These are phyloP conservation scores for Papilio machaon DNA, from an alignment of 1,140 invertebrate genomes.

Conservation along the genomic window DNA sequence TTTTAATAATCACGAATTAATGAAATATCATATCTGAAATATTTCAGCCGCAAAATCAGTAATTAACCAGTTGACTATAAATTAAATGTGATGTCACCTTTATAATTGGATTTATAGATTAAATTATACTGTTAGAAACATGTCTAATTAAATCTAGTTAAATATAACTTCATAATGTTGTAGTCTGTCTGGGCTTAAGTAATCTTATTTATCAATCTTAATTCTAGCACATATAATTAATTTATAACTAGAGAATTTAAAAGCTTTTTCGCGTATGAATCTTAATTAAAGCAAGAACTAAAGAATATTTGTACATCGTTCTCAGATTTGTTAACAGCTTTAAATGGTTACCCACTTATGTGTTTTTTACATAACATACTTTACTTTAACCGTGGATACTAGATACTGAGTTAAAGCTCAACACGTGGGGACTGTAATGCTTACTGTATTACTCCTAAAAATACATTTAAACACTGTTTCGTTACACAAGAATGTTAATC, in stretches of 20 bases:
- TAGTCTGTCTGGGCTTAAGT: neutral
- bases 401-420: too few species aligned
- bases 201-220: constrained; percentile 5
- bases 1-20: constrained; percentile 4
- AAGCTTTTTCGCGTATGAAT: neutral
- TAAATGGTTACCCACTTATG: too few species aligned
- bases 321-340: too few species aligned
- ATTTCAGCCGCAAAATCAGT: neutral
- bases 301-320: too few species aligned
- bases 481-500: too few species aligned
- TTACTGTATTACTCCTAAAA: too few species aligned
- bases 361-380: too few species aligned
- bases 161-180: neutral
- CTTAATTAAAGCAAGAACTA: neutral
- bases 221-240: constrained; percentile 18
- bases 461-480: too few species aligned
- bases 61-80: constrained; percentile 14
- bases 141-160: neutral
- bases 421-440: too few species aligned
- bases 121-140: constrained; percentile 4
- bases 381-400: too few species aligned
- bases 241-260: neutral
- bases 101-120: constrained; percentile 21
- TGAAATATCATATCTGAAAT: neutral
- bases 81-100: neutral